Percentiles rank a stretch among this genome's conserved stretches.
phyloP scores from a whole-genome alignment of 2,888 invertebrate genomes.

The Neelides folsomi region DNA sequence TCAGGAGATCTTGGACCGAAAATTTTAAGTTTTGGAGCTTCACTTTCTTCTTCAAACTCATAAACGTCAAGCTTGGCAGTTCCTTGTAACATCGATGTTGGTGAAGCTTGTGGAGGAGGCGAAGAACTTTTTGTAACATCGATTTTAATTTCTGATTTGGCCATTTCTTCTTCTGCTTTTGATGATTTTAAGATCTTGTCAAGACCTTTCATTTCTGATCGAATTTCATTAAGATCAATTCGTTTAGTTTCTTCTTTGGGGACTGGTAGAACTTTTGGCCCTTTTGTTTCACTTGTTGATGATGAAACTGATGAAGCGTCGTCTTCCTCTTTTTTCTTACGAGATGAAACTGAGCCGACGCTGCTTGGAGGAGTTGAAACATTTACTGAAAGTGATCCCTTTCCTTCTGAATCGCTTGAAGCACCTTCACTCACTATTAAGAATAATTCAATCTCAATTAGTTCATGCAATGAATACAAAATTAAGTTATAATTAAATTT shows the following conservation, averaged over 20 bases:
- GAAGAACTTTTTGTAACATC: constrained; percentile 13
- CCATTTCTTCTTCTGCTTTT: constrained; percentile 42
- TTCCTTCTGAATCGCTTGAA: neutral
- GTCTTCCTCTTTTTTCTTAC: constrained; percentile 11
- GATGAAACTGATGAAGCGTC: constrained; percentile 13
- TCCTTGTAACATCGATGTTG: constrained; percentile 8
- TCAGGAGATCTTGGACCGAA: constrained; percentile 27
- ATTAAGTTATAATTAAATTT: too few relatives aligned
- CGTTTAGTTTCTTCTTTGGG: constrained; percentile 39
- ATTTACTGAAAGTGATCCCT: neutral
- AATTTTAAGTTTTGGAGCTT: constrained; percentile 30
- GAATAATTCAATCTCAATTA: neutral
- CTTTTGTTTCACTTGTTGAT: constrained; percentile 9
- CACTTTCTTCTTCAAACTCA: constrained; percentile 27
- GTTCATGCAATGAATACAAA: too few relatives aligned
- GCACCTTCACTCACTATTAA: constrained; percentile 39
- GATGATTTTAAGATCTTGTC: constrained; percentile 47
- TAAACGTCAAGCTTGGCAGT: constrained; percentile 21
- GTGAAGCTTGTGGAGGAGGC: constrained; percentile 1
- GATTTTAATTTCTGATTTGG: constrained; percentile 10
- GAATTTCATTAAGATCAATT: constrained; percentile 69
- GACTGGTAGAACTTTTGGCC: neutral
- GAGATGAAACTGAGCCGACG: neutral
- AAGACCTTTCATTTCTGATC: constrained; percentile 69
- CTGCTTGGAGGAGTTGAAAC: neutral